Evolutionary conservation across 2,113 vertebrate genomes (phyloP), one percentile per base, ranked within the genome.

Genomic region (Poecilia latipinna): DNA sequence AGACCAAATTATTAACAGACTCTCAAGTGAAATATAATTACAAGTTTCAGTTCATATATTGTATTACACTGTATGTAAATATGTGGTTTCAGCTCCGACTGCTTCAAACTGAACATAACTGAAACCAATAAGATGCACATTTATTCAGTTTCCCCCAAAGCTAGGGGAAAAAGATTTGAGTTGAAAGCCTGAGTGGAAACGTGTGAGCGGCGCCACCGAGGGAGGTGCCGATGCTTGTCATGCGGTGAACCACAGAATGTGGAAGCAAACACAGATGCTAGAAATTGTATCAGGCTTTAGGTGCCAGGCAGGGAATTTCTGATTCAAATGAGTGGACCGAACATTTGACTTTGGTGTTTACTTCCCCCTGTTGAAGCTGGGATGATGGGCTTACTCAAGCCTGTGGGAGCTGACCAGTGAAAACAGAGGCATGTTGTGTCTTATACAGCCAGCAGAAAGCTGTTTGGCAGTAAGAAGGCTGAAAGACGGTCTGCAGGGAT

Each of bases 161-260:
- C 39, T 33, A 39, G 13, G 70, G 70, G 29, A 35, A 35, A 26
- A 26, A 74, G 7, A 61, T 74, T 74, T 42, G 11, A 44, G 35
- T 70, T 64, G 69, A 74, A 74, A 65, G 29, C 26, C n/a, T 74
- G 72, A 65, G 66, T 35, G 66, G 66, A 54, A 65, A 74, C 66
- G 60, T 72, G 48, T 4, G 35, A 28, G 32, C 70, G 37, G 39
- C 8, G 39, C 22, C 32, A 62, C 61, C 0, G 10, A 51, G 72
- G 48, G 24, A 74, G 29, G 32, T 33, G 42, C 29, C 69, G 33
- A 74, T 42, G 71, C 29, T 54, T 61, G 54, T 31, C 61, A 19
- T 68, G 65, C 64, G 68, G 64, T 67, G 64, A 19, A 29, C 51
- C 33, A 32, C 26, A 62, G 35, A 54, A 73, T 68, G 70, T 63